These are phyloP conservation scores for Orientallactaga bullata DNA, from an alignment of 2,113 vertebrate species.

Conservation along the genomic window DNA sequence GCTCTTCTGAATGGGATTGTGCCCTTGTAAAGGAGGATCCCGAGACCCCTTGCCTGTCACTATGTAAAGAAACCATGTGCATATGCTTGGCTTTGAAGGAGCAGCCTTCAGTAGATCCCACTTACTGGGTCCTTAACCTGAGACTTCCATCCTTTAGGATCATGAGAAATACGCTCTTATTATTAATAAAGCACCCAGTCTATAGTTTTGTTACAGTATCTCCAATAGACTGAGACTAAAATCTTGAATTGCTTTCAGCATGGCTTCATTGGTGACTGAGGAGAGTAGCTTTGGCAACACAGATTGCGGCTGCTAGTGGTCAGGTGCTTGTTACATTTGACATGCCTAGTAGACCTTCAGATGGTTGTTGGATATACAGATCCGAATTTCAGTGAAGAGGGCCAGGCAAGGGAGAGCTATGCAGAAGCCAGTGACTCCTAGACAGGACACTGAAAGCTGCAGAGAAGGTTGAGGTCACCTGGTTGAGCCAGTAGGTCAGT, in stretches of 20 bases:
- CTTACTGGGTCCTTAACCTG: not conserved
- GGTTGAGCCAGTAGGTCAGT: slow-evolving; percentile 70
- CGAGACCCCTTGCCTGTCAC: not conserved
- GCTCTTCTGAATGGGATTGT: not conserved
- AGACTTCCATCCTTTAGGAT: not conserved
- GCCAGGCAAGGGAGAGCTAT: not conserved
- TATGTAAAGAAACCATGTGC: too few relatives aligned
- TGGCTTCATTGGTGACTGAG: not conserved
- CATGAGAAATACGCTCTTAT: not conserved
- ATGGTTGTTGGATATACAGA: not conserved
- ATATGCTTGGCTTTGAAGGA: not conserved
- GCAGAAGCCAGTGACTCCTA: not conserved
- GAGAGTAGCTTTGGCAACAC: not conserved
- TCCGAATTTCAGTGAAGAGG: not conserved
- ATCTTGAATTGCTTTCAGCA: not conserved
- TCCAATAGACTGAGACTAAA: not conserved
- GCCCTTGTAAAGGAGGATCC: not conserved
- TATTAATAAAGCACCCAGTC: not conserved
- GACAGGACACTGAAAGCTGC: not conserved
- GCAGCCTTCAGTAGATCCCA: not conserved
- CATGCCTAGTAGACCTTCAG: not conserved
- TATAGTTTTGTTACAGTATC: not conserved
- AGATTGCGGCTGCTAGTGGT: too few relatives aligned
- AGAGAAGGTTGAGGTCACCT: not conserved
- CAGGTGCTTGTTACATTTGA: not conserved